A percentile compares a stretch with the other conserved stretches of the same genome.
These are phyloP conservation scores for Dolichopus griseipennis DNA, from an alignment of 2,888 invertebrate species.

Conservation along the genomic window DNA sequence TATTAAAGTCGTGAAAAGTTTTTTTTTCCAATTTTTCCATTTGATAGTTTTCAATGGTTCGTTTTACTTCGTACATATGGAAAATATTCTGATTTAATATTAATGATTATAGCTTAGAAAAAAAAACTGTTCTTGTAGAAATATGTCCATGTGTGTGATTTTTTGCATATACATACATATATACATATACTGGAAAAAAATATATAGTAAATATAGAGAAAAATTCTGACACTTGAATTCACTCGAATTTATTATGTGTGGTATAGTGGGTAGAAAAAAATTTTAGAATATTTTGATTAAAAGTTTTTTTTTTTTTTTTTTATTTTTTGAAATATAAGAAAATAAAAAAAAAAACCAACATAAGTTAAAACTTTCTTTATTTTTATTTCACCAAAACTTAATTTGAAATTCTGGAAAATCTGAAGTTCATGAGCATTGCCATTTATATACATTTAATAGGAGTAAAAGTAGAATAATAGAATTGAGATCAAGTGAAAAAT, in stretches of 20 bases:
- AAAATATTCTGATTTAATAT: slow-evolving; percentile 1
- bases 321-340: no score
- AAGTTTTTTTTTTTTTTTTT: not conserved
- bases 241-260: no score
- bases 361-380: not conserved
- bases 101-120: not conserved
- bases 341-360: not conserved
- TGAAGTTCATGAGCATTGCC: not conserved
- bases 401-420: not conserved
- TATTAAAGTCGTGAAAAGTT: not conserved
- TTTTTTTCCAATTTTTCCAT: not conserved
- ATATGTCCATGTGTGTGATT: not conserved
- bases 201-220: not conserved
- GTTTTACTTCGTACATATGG: not conserved
- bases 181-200: not conserved
- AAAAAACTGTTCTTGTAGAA: not conserved
- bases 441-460: not conserved
- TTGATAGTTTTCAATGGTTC: not conserved
- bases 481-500: not conserved
- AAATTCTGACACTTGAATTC: no score
- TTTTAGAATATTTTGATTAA: slow-evolving; percentile 1
- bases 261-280: not conserved
- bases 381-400: not conserved
- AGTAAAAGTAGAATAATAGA: no score
- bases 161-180: not conserved